These are phyloP conservation scores for rabbit (Oryctolagus cuniculus) DNA, from an alignment of 2,113 vertebrate species.

Conservation along the genomic window DNA sequence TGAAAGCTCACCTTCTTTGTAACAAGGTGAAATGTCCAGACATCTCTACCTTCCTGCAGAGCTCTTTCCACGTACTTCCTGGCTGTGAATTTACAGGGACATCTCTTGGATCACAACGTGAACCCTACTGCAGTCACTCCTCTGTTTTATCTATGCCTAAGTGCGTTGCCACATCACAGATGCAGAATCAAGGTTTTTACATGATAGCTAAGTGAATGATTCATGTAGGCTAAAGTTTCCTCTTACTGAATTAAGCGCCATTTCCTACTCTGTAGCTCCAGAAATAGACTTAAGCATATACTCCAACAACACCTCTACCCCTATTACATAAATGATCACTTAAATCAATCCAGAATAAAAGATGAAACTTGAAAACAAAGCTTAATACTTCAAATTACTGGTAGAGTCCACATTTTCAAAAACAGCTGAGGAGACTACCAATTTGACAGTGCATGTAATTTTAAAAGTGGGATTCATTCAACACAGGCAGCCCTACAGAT, in stretches of 20 bases:
- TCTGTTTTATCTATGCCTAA: neutral
- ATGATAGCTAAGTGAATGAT: neutral
- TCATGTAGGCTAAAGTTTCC: neutral
- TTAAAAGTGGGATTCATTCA: neutral
- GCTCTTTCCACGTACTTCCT: neutral
- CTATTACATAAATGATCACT: neutral
- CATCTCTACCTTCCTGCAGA: neutral
- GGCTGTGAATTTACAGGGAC: neutral
- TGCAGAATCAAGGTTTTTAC: neutral
- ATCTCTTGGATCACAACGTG: neutral
- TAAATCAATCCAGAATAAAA: neutral
- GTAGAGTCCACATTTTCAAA: constrained; percentile 21
- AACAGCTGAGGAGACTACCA: neutral
- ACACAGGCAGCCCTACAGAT: neutral
- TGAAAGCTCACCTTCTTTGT: neutral
- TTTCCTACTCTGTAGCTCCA: neutral
- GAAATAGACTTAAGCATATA: neutral
- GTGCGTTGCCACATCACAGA: neutral
- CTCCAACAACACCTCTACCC: neutral
- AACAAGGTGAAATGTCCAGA: neutral
- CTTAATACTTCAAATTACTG: neutral
- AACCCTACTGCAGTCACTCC: neutral
- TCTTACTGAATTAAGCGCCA: neutral
- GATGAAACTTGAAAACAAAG: neutral
- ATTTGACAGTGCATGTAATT: neutral